Evolutionary conservation across 1,140 invertebrate genomes (phyloP).

Genomic region (Samia ricini): DNA sequence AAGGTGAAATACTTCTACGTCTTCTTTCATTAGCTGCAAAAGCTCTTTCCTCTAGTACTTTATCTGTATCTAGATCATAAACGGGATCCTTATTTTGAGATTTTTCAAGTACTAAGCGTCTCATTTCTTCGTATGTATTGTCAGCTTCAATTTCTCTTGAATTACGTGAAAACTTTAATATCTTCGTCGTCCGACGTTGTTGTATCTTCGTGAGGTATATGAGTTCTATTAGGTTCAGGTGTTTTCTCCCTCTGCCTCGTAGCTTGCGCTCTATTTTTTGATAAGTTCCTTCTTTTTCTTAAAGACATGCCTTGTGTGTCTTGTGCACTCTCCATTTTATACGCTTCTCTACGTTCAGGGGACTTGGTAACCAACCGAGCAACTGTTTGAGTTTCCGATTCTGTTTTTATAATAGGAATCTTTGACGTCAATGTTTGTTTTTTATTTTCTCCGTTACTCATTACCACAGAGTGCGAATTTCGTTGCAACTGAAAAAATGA

Average conservation of each 20-base stretch:
- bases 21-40: constrained; percentile 66
- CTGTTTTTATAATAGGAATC: constrained; percentile 53
- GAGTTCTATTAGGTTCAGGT: constrained; percentile 71
- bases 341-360: constrained; percentile 32
- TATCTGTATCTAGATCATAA: constrained; percentile 70
- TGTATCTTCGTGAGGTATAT: constrained; percentile 65
- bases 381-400: constrained; percentile 58
- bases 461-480: constrained; percentile 26
- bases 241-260: constrained; percentile 78
- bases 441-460: constrained; percentile 45
- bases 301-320: constrained; percentile 69
- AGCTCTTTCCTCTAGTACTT: constrained; percentile 64
- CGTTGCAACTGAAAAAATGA: constrained; percentile 44
- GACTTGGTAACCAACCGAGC: constrained; percentile 34
- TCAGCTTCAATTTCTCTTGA: constrained; percentile 72
- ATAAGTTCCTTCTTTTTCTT: constrained; percentile 75
- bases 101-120: constrained; percentile 66
- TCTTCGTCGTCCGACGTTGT: constrained; percentile 74
- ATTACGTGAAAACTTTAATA: constrained; percentile 37
- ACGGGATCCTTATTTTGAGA: constrained; percentile 64
- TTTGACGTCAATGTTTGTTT: constrained; percentile 31
- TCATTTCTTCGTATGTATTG: constrained; percentile 74
- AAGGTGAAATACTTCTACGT: constrained; percentile 74
- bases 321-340: constrained; percentile 64
- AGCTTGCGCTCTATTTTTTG: constrained; percentile 71